Conservation (phyloP, 1,140 invertebrate species). For the Bombus confusus region DNA sequence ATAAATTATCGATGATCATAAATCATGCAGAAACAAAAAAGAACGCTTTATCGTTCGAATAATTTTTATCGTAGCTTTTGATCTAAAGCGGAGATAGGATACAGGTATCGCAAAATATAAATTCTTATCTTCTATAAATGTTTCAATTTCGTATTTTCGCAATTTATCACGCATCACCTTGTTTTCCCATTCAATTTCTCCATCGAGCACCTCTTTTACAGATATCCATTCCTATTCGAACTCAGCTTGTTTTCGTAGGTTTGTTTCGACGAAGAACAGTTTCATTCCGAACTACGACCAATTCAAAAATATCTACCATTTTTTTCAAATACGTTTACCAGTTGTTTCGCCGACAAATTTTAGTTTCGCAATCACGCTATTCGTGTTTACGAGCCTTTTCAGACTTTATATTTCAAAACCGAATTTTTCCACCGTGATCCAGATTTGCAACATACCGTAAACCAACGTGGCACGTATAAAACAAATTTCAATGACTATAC, state of each 20-base stretch:
- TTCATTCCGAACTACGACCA: not conserved
- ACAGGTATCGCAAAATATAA: not conserved
- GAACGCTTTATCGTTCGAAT: not conserved
- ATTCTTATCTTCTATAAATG: not conserved
- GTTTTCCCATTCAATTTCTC: not conserved
- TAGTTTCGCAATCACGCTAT: not conserved
- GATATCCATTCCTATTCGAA: not conserved
- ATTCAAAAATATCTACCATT: not conserved
- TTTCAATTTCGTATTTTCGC: not conserved
- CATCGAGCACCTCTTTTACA: not conserved
- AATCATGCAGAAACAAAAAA: not conserved
- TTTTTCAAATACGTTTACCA: not conserved
- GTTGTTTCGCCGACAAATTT: not conserved
- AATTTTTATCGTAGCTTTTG: not conserved
- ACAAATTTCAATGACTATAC: not conserved
- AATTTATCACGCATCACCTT: not conserved
- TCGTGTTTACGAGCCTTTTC: not conserved
- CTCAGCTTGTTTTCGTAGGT: too few relatives aligned
- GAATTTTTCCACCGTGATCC: not conserved
- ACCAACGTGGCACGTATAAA: not conserved
- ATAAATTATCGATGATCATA: not conserved
- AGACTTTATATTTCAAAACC: not conserved
- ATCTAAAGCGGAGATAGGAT: not conserved
- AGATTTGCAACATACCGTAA: not conserved
- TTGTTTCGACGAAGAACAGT: not conserved